Percentiles rank a stretch among this genome's conserved stretches.
Evolutionary conservation across 2,888 invertebrate species (phyloP).

Genomic region (Synanthedon formicaeformis): DNA sequence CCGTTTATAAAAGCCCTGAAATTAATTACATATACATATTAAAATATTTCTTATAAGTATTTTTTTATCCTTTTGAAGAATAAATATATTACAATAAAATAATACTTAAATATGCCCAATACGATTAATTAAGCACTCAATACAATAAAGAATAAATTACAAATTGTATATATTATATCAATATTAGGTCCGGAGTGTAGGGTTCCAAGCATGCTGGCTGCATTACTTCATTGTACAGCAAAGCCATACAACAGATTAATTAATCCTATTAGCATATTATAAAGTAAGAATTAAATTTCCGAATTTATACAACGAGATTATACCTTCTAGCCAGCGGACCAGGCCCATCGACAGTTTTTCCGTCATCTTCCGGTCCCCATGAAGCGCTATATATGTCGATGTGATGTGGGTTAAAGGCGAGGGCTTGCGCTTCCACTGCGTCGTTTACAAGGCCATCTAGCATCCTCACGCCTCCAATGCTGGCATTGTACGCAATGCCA

Average conservation of each 20-base stretch:
- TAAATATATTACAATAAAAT: not conserved
- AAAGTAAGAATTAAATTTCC: too few species aligned
- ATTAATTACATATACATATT: slow-evolving; percentile 35
- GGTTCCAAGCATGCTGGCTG: too few species aligned
- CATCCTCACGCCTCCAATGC: slow-evolving; percentile 97
- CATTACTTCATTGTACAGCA: too few species aligned
- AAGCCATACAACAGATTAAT: too few species aligned
- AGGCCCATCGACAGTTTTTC: slow-evolving; percentile 96
- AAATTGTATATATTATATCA: too few species aligned
- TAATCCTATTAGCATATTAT: too few species aligned
- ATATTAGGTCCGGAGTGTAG: too few species aligned
- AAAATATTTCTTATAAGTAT: slow-evolving; percentile 43
- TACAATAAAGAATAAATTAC: not conserved
- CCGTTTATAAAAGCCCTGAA: slow-evolving; percentile 91
- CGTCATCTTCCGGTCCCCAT: slow-evolving; percentile 98
- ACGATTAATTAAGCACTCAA: not conserved
- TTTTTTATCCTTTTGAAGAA: slow-evolving; percentile 2
- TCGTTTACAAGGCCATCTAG: slow-evolving; percentile 97
- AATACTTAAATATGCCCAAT: not conserved
- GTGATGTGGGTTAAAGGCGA: slow-evolving; percentile 92
- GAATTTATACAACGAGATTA: slow-evolving; percentile 5
- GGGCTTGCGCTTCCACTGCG: slow-evolving; percentile 92
- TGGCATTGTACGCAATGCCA: slow-evolving; percentile 96
- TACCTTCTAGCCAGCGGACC: slow-evolving; percentile 85
- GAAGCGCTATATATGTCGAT: slow-evolving; percentile 97